A percentile compares a stretch with the other conserved stretches of the same genome.
phyloP scores from a whole-genome alignment of 2,888 invertebrate genomes.

The Cyclophora albipunctata region DNA sequence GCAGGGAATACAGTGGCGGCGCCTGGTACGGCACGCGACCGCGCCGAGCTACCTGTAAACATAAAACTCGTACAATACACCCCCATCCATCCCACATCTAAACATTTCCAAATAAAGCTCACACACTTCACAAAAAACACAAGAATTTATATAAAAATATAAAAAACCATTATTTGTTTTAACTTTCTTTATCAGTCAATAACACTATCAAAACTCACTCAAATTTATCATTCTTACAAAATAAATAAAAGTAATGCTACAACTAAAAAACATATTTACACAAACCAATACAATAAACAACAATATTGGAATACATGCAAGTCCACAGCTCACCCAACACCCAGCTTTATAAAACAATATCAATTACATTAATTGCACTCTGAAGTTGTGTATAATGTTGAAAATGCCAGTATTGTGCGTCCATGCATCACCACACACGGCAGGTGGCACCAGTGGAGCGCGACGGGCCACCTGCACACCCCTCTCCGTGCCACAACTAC shows the following conservation, averaged over 20 bases:
- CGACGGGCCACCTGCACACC: conserved; percentile 63
- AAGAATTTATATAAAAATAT: too few species aligned
- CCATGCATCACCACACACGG: conserved; percentile 49
- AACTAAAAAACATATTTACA: too few species aligned
- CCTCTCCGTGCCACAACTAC: conserved; percentile 44
- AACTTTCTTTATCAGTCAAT: too few species aligned
- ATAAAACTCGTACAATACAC: conserved; percentile 1
- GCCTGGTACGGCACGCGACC: conserved; percentile 56
- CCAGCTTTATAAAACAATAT: conserved; percentile 1
- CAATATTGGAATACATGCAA: background rate
- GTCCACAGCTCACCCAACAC: background rate
- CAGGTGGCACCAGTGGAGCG: conserved; percentile 60
- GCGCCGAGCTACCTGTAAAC: conserved; percentile 29
- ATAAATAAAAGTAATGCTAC: too few species aligned
- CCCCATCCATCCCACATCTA: too few species aligned
- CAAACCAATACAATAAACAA: background rate
- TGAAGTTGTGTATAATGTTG: background rate
- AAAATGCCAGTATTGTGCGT: conserved; percentile 31
- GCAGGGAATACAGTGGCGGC: conserved; percentile 43
- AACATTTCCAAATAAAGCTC: too few species aligned
- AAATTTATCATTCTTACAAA: too few species aligned
- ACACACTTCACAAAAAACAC: too few species aligned
- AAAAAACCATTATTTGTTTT: too few species aligned
- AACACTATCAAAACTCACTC: too few species aligned
- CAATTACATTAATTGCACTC: conserved; percentile 1